These are phyloP conservation scores for Steatornis caripensis DNA, from an alignment of 2,113 vertebrate genomes.

Conservation along the genomic window DNA sequence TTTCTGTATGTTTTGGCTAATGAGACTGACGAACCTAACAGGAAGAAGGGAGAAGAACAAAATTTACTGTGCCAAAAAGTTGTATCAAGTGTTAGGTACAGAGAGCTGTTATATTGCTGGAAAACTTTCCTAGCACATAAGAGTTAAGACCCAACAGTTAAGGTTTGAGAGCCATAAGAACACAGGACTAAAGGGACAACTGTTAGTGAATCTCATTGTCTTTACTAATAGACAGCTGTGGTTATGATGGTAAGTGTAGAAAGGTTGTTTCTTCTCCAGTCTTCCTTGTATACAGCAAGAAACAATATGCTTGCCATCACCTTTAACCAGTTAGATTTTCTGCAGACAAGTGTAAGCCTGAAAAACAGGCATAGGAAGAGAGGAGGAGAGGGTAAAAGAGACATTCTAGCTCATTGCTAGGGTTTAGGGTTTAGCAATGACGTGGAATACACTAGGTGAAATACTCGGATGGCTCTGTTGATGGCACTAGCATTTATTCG, in stretches of 20 bases:
- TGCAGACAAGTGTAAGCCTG: not conserved
- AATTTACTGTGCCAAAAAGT: not conserved
- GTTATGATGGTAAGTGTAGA: not conserved
- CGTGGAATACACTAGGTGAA: not conserved
- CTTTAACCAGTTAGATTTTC: not conserved
- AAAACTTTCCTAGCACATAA: not conserved
- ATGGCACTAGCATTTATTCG: not conserved
- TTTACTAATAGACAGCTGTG: not conserved
- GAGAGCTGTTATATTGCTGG: not conserved
- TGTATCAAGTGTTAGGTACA: not conserved
- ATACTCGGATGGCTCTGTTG: not conserved
- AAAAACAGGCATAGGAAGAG: not conserved
- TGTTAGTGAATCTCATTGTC: not conserved
- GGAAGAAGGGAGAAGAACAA: not conserved
- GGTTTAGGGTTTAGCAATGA: not conserved
- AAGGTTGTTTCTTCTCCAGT: not conserved
- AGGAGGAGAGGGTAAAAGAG: not conserved
- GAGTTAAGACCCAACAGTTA: not conserved
- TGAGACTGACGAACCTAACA: not conserved
- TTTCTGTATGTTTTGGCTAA: not conserved
- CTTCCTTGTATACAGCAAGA: not conserved
- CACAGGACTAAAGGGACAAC: not conserved
- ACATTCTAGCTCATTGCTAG: not conserved
- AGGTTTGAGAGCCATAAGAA: not conserved
- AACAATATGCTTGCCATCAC: not conserved